Conservation (phyloP, 2,888 invertebrate genomes). For the Geotrupes spiniger region DNA sequence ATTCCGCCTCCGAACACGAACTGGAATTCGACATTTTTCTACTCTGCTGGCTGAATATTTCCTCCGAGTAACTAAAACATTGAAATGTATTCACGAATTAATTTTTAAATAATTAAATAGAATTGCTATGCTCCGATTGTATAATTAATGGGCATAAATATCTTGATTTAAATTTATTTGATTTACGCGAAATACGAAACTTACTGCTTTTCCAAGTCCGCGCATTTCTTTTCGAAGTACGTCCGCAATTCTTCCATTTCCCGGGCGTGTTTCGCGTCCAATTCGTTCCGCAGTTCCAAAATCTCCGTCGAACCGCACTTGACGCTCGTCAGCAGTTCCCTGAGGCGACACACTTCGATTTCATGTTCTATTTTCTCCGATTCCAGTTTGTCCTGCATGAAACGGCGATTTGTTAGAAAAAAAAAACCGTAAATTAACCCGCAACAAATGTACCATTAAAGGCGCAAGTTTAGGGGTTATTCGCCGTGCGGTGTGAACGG, state of each 20-base stretch:
- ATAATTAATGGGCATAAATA: too few relatives aligned
- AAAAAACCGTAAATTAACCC: not conserved
- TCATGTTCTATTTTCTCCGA: constrained; percentile 58
- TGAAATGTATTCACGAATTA: too few relatives aligned
- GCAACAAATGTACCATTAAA: too few relatives aligned
- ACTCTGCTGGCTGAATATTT: constrained; percentile 65
- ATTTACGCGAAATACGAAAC: too few relatives aligned
- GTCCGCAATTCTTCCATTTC: constrained; percentile 77
- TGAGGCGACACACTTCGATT: constrained; percentile 55
- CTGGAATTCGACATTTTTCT: constrained; percentile 56
- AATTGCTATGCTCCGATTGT: too few relatives aligned
- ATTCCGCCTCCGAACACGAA: constrained; percentile 47
- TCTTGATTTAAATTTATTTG: too few relatives aligned
- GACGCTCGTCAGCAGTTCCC: constrained; percentile 57
- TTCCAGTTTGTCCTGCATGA: constrained; percentile 51
- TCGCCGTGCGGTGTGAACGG: too few relatives aligned
- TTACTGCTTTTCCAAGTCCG: constrained; percentile 75
- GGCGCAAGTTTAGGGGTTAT: too few relatives aligned
- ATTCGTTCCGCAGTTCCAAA: constrained; percentile 56
- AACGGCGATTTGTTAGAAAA: not conserved
- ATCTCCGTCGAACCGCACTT: constrained; percentile 60
- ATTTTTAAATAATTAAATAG: too few relatives aligned
- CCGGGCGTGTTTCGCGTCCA: constrained; percentile 65
- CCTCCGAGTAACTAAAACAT: constrained; percentile 62
- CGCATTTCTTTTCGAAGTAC: constrained; percentile 78